A percentile compares a stretch with the other conserved stretches of the same genome.
These are phyloP conservation scores for Tadarida brasiliensis DNA, from an alignment of 2,797 vertebrate genomes.

Conservation along the genomic window DNA sequence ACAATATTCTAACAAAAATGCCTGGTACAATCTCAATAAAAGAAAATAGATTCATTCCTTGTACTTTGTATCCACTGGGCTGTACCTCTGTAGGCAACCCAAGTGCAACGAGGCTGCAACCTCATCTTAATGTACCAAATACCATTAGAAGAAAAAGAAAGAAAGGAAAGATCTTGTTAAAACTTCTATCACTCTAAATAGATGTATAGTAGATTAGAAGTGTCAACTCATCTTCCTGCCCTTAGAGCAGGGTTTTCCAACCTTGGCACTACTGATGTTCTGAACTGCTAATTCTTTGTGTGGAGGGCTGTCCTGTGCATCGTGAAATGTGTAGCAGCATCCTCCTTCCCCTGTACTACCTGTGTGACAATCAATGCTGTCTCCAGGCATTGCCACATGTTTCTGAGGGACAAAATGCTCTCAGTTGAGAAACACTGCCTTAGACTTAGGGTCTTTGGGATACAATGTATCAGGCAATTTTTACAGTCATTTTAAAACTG, in stretches of 20 bases:
- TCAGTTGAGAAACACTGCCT: not conserved
- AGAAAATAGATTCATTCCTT: not conserved
- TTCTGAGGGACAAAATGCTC: not conserved
- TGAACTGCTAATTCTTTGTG: not conserved
- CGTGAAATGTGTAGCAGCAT: not conserved
- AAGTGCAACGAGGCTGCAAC: not conserved
- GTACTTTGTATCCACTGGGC: not conserved
- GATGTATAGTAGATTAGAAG: not conserved
- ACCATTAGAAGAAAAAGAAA: not conserved
- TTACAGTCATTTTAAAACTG: not conserved
- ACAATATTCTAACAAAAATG: slow-evolving; percentile 21
- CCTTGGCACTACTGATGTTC: not conserved
- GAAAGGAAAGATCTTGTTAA: not conserved
- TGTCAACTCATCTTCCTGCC: not conserved
- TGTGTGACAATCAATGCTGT: not conserved
- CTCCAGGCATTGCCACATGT: not conserved
- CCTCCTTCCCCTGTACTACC: not conserved
- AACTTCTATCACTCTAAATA: not conserved
- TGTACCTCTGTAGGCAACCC: not conserved
- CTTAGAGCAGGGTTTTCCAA: not conserved
- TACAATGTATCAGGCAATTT: not conserved
- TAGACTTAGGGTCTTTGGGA: not conserved
- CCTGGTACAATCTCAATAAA: not conserved
- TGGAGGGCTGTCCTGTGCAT: not conserved
- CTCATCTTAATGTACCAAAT: not conserved